phyloP scores from a whole-genome alignment of 64 coral and sea anemone genomes.

The Porites lutea region DNA sequence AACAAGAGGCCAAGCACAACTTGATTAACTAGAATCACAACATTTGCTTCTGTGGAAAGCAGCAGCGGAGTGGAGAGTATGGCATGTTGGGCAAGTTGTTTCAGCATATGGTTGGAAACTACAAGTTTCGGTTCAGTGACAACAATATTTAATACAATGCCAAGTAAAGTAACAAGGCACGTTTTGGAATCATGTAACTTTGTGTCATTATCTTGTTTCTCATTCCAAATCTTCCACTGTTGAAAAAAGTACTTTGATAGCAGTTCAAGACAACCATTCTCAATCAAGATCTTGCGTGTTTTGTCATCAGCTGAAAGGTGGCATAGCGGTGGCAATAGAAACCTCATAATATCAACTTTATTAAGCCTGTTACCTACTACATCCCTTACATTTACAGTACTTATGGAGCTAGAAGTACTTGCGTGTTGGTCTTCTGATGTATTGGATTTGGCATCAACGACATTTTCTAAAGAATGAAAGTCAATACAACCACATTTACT shows the following conservation, averaged over 20 bases:
- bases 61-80: slow-evolving; percentile 15
- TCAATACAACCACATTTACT: background rate
- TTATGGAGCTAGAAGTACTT: background rate
- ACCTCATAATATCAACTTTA: slow-evolving; percentile 55
- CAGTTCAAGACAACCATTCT: slow-evolving; percentile 50
- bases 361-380: background rate
- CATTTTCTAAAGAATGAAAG: background rate
- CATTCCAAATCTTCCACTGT: slow-evolving; percentile 61
- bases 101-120: slow-evolving; percentile 19
- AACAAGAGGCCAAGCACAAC: slow-evolving; percentile 84
- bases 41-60: background rate
- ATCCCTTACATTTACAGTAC: background rate
- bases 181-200: slow-evolving; percentile 33
- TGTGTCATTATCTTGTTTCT: background rate
- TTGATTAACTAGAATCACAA: slow-evolving; percentile 64
- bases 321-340: slow-evolving; percentile 85
- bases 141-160: slow-evolving; percentile 88
- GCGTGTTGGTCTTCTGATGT: background rate
- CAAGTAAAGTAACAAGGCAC: slow-evolving; percentile 66
- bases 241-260: slow-evolving; percentile 63
- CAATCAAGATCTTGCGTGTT: slow-evolving; percentile 77
- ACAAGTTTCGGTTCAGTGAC: slow-evolving; percentile 81
- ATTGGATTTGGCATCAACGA: background rate
- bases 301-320: slow-evolving; percentile 94
- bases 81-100: slow-evolving; percentile 37